phyloP scores from a whole-genome alignment of 2,888 invertebrate genomes.

The Zhuqinia jingwanae region DNA sequence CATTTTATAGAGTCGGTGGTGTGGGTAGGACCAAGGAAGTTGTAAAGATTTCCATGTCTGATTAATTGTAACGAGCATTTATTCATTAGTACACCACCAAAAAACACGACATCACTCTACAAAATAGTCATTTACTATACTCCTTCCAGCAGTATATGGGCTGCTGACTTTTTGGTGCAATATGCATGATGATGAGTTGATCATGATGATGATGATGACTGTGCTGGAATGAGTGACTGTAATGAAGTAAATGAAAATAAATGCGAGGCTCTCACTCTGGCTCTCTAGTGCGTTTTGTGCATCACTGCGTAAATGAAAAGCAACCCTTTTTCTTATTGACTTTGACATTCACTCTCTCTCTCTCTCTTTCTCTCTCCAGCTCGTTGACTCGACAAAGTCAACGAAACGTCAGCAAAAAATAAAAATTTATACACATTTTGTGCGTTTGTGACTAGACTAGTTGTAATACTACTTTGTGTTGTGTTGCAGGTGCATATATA shows the following conservation, averaged over 20 bases:
- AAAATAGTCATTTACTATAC: too few relatives aligned
- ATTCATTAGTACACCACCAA: constrained; percentile 8
- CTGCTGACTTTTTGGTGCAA: constrained; percentile 23
- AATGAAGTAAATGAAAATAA: not conserved
- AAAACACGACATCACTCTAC: not conserved
- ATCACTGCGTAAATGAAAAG: not conserved
- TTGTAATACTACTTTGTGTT: too few relatives aligned
- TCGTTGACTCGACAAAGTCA: not conserved
- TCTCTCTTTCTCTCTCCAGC: not conserved
- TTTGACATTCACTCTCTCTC: constrained; percentile 9
- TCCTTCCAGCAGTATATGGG: too few relatives aligned
- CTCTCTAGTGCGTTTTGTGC: constrained; percentile 15
- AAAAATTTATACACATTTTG: not conserved
- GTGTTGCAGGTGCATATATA: constrained; percentile 14
- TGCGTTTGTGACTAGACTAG: not conserved
- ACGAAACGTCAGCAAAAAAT: constrained; percentile 14
- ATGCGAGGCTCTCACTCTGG: not conserved
- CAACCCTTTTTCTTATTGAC: constrained; percentile 8
- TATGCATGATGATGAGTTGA: constrained; percentile 26
- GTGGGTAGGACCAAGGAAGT: not conserved
- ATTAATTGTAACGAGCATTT: constrained; percentile 59
- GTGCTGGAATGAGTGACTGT: constrained; percentile 28
- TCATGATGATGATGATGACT: not conserved
- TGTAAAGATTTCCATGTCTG: constrained; percentile 46
- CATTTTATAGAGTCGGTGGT: not conserved